Base-by-base conservation (phyloP, 2,888 invertebrate species). In the Lapara coniferarum region DNA sequence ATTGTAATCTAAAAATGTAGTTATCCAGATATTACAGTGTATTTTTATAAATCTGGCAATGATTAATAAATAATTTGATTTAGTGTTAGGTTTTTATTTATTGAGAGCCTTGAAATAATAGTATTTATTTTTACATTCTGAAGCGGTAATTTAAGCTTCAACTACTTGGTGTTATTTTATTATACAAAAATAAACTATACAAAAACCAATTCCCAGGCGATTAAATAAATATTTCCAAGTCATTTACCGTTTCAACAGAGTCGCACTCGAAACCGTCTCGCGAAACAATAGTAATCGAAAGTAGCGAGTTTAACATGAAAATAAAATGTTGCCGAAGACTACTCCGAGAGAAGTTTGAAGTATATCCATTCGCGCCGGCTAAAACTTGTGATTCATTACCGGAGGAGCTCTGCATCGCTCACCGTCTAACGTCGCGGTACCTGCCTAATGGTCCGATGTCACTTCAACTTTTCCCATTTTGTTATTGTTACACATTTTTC, bases 401-500 rank as follows among this genome's bases (percentile, higher is more conserved):
- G 72, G 71, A 67, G 70, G 58, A 74, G 74, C 72, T 75, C 70
- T 70, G 74, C 70, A 76, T 74, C 75, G 75, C 75, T 75, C 63
- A 59, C 71, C 75, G 75, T 79, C 82, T 76, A 75, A 71, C 59
- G 78, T 77, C 76, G 77, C 78, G 79, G 72, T 80, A 81, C 79
- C 79, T 81, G 83, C 81, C 83, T 89, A 89, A 89, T 88, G 86
- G 86, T 73, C 79, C 83, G 78, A 84, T 85, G 87, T 89, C 87
- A 88, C 86, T 88, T 85, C 82, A 87, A 89, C 84, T 88, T 89
- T 85, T 81, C 80, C 84, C 85, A 87, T 88, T 88, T 82, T 81
- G 84, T 88, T 89, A 89, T 89, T 87, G 86, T 85, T 85, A 85
- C 81, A 86, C 86, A 88, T 89, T 88, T 88, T 86, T 88, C 85